These are phyloP conservation scores for Columbina picui DNA, from an alignment of 2,113 vertebrate genomes.

Conservation along the genomic window DNA sequence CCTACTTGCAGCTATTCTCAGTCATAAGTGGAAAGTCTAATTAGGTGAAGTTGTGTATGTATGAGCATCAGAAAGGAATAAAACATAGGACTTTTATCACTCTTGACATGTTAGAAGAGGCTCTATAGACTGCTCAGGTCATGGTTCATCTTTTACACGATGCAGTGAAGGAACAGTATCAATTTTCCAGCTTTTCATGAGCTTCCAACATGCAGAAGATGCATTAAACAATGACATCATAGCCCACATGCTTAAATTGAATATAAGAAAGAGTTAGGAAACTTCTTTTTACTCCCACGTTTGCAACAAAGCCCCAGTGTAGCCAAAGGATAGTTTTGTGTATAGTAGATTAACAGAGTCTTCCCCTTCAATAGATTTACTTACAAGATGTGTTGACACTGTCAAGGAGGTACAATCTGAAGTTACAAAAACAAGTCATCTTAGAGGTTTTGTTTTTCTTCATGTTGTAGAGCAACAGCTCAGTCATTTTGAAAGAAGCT, in stretches of 20 bases:
- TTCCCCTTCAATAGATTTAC: background rate
- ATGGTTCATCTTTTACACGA: background rate
- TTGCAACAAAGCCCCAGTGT: conserved; percentile 1
- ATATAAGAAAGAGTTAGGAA: conserved; percentile 33
- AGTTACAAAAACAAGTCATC: background rate
- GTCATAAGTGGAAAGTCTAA: background rate
- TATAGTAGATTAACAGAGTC: background rate
- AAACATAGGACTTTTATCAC: background rate
- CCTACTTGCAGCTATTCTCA: background rate
- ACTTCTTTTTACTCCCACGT: conserved; percentile 34
- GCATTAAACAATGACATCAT: conserved; percentile 26
- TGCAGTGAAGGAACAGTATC: background rate
- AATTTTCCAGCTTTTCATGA: background rate
- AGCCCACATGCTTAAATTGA: conserved; percentile 63
- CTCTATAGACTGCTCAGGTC: background rate
- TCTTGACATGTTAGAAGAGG: background rate
- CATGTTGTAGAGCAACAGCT: background rate
- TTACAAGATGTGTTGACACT: background rate
- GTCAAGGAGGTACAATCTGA: background rate
- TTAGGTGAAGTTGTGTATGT: background rate
- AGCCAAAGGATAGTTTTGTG: background rate
- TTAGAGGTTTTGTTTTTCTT: background rate
- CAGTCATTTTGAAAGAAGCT: background rate
- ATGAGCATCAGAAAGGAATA: background rate
- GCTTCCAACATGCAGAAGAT: conserved; percentile 38